Evolutionary conservation across 2,113 vertebrate genomes (phyloP).

Genomic region (Albula glossodonta): DNA sequence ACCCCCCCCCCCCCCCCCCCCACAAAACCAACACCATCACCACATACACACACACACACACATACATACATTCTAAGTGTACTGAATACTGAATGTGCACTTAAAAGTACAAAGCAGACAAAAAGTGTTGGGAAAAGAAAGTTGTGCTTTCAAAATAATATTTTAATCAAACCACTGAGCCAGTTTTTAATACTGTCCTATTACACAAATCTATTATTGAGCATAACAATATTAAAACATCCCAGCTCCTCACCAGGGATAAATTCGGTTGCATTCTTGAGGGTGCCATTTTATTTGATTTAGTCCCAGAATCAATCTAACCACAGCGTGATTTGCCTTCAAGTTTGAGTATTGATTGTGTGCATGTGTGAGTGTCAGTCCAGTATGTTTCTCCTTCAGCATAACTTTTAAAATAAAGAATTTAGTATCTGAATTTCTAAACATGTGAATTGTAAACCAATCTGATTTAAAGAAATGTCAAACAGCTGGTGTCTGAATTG

Average conservation of each 20-base stretch:
- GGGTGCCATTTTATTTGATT: background rate
- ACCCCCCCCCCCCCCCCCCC: too few species aligned
- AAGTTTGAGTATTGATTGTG: background rate
- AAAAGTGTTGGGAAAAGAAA: background rate
- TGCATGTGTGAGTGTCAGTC: background rate
- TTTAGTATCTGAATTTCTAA: too few species aligned
- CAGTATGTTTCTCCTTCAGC: background rate
- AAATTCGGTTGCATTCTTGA: background rate
- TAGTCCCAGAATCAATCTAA: conserved; percentile 2
- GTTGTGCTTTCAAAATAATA: background rate
- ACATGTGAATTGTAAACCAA: too few species aligned
- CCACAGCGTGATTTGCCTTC: background rate
- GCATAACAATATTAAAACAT: background rate
- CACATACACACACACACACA: too few species aligned
- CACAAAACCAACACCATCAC: background rate
- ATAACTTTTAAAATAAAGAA: background rate
- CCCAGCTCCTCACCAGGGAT: background rate
- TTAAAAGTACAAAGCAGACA: background rate
- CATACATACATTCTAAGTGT: background rate
- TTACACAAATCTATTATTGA: background rate
- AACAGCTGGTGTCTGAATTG: too few species aligned
- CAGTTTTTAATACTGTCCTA: background rate
- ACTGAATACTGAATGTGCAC: too few species aligned
- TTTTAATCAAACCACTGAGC: background rate
- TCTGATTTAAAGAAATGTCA: too few species aligned